Conservation (phyloP, 2,888 invertebrate species). For the Pecten maximus region DNA sequence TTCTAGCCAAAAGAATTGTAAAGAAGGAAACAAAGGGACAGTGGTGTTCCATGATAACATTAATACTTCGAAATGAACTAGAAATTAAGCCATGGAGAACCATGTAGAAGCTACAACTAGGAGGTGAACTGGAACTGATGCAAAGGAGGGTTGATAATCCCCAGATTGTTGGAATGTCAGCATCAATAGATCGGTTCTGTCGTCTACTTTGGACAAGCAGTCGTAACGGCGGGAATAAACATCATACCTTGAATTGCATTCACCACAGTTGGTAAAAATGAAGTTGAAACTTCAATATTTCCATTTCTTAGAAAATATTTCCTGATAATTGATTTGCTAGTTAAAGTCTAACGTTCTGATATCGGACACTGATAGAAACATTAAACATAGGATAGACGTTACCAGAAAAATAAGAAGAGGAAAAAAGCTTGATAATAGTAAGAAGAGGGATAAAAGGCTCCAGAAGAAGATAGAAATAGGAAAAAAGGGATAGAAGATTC, state of each 20-base stretch:
- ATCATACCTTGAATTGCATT: not conserved
- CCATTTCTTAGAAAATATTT: not conserved
- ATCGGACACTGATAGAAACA: not conserved
- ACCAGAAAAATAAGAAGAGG: too few relatives aligned
- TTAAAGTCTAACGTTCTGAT: not conserved
- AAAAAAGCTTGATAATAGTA: too few relatives aligned
- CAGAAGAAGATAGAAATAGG: too few relatives aligned
- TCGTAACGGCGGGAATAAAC: not conserved
- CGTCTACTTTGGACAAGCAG: not conserved
- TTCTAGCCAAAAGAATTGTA: too few relatives aligned
- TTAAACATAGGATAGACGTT: too few relatives aligned
- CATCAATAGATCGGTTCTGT: not conserved
- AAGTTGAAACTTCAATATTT: not conserved
- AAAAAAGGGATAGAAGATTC: too few relatives aligned
- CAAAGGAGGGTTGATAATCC: not conserved
- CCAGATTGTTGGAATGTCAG: not conserved
- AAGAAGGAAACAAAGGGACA: too few relatives aligned
- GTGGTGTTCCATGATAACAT: too few relatives aligned
- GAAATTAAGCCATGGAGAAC: not conserved
- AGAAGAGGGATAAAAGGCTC: too few relatives aligned
- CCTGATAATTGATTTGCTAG: not conserved
- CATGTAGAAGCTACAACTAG: not conserved
- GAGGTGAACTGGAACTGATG: not conserved
- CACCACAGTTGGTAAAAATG: not conserved
- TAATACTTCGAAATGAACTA: not conserved